Conservation (phyloP, 1,140 invertebrate genomes). For the Psix sp. region DNA sequence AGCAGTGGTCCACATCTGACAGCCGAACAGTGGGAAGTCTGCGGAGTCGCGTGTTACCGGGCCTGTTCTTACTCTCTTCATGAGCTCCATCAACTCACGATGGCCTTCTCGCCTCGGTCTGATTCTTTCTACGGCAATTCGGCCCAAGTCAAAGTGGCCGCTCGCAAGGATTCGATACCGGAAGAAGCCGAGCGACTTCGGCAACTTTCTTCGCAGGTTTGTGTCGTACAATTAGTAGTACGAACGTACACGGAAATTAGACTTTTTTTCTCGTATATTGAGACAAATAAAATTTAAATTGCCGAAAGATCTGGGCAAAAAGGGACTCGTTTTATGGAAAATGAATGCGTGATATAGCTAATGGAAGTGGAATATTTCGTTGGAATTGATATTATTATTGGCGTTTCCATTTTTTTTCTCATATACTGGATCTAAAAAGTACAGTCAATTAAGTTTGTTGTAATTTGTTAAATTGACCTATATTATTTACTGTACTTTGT, state of each 20-base stretch:
- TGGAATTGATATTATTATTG: slow-evolving; percentile 35
- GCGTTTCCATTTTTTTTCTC: too few species aligned
- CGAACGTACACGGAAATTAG: too few species aligned
- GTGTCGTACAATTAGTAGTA: slow-evolving; percentile 5
- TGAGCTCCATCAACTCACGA: slow-evolving; percentile 89
- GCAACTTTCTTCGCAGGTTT: slow-evolving; percentile 90
- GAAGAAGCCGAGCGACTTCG: slow-evolving; percentile 88
- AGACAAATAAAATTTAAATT: slow-evolving; percentile 21
- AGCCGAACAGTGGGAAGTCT: slow-evolving; percentile 89
- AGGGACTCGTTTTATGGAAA: too few species aligned
- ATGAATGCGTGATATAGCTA: slow-evolving; percentile 57
- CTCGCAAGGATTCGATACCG: slow-evolving; percentile 88
- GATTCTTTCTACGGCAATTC: slow-evolving; percentile 95
- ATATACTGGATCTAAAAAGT: slow-evolving; percentile 4
- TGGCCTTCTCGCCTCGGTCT: slow-evolving; percentile 91
- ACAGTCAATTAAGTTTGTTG: slow-evolving; percentile 37
- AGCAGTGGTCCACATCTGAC: slow-evolving; percentile 89
- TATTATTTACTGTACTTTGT: too few species aligned
- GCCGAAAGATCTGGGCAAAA: too few species aligned
- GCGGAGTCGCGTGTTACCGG: slow-evolving; percentile 86
- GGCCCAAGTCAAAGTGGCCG: slow-evolving; percentile 94
- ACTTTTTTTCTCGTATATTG: too few species aligned
- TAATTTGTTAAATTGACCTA: too few species aligned
- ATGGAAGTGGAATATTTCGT: slow-evolving; percentile 54
- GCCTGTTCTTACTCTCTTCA: slow-evolving; percentile 90